These are phyloP conservation scores for Anneissia japonica DNA, from an alignment of 35 echinoderm and acorn worm genomes.

Conservation along the genomic window DNA sequence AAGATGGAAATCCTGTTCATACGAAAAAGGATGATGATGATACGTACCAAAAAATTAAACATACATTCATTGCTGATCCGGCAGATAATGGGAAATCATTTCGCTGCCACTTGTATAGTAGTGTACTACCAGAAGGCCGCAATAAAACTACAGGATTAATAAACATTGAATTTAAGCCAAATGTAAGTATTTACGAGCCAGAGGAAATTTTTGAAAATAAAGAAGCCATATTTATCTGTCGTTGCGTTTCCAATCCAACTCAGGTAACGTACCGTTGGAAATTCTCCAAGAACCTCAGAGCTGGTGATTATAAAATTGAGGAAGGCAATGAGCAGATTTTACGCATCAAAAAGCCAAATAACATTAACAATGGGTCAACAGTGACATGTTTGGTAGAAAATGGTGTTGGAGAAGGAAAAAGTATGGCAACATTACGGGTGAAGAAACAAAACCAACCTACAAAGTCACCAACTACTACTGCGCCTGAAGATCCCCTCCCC, in stretches of 20 bases:
- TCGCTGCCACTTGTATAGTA: background rate
- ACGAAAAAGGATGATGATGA: background rate
- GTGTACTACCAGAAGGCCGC: background rate
- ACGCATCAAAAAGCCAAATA: background rate
- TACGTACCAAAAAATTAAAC: background rate
- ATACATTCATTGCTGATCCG: background rate
- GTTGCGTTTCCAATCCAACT: background rate
- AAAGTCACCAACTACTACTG: background rate
- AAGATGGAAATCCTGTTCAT: background rate
- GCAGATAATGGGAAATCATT: background rate
- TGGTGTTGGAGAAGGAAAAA: background rate
- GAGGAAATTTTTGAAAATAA: background rate
- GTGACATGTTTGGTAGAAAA: background rate
- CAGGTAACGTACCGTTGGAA: background rate
- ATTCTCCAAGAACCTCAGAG: background rate
- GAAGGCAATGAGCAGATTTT: background rate
- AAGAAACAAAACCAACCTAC: background rate
- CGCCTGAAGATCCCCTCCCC: background rate
- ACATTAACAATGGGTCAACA: background rate
- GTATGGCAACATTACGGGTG: background rate
- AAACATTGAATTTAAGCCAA: background rate
- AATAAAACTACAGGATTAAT: background rate
- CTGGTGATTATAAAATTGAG: background rate
- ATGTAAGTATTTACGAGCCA: background rate
- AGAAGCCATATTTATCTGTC: background rate